These are phyloP conservation scores for Crypturellus undulatus DNA, from an alignment of 2,113 vertebrate genomes.

Conservation along the genomic window DNA sequence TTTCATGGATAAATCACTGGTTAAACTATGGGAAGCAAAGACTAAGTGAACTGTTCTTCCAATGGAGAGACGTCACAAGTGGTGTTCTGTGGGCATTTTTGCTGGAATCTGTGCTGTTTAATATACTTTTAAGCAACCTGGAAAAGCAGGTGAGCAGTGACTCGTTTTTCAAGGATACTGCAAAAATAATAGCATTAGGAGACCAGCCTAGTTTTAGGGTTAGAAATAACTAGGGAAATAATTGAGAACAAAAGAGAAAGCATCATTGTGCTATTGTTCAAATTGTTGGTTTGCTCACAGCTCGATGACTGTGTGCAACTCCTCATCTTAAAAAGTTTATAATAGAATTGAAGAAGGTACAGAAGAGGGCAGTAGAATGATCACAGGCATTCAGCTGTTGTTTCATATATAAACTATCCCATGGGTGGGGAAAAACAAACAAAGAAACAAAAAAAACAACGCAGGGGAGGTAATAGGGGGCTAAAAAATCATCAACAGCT, in stretches of 20 bases:
- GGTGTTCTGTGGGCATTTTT: not conserved
- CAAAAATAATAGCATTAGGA: not conserved
- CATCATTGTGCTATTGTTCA: rapidly evolving
- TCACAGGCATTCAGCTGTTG: not conserved
- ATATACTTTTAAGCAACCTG: not conserved
- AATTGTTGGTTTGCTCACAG: not conserved
- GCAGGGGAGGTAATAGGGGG: not conserved
- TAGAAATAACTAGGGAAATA: not conserved
- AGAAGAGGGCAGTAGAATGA: not conserved
- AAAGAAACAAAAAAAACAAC: not conserved
- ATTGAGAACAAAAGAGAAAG: not conserved
- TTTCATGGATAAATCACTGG: not conserved
- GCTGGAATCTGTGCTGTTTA: not conserved
- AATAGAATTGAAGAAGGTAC: not conserved
- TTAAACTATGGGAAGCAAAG: not conserved
- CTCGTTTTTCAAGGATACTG: not conserved
- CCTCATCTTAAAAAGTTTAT: rapidly evolving
- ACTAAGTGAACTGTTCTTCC: not conserved
- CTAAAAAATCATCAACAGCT: not conserved
- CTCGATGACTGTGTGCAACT: not conserved
- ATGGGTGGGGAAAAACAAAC: rapidly evolving
- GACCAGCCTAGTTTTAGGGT: not conserved
- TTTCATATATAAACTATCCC: not conserved
- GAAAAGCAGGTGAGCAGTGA: not conserved
- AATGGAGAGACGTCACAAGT: not conserved